phyloP scores from a whole-genome alignment of 2,888 invertebrate species.

The Hirtodrosophila confusa region DNA sequence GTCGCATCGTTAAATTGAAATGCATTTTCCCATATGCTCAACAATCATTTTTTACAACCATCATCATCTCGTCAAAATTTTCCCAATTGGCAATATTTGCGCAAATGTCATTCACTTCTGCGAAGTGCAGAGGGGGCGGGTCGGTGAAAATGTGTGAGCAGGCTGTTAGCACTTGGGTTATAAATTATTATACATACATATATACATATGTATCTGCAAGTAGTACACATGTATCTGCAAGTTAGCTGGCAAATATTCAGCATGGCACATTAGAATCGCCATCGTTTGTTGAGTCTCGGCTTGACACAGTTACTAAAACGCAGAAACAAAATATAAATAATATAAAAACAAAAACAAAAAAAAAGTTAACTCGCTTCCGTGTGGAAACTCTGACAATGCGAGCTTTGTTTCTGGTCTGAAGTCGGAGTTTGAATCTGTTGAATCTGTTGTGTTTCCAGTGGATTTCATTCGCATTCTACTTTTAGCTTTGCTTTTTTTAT shows the following conservation, averaged over 20 bases:
- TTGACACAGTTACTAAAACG: slow-evolving; percentile 44
- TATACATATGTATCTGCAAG: slow-evolving; percentile 6
- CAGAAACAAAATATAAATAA: slow-evolving; percentile 3
- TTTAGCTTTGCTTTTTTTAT: slow-evolving; percentile 17
- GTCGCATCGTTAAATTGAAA: slow-evolving; percentile 38
- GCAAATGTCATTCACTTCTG: slow-evolving; percentile 67
- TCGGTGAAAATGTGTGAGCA: slow-evolving; percentile 20
- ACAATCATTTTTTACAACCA: slow-evolving; percentile 24
- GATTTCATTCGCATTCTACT: slow-evolving; percentile 29
- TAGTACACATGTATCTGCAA: slow-evolving; percentile 19
- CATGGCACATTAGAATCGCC: slow-evolving; percentile 31
- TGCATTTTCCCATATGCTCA: slow-evolving; percentile 46
- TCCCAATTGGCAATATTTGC: slow-evolving; percentile 48
- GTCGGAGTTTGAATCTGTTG: slow-evolving; percentile 34
- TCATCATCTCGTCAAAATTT: slow-evolving; percentile 13
- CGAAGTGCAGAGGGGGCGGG: background rate
- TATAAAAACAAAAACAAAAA: slow-evolving; percentile 9
- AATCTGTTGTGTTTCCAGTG: slow-evolving; percentile 11
- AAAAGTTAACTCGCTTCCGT: slow-evolving; percentile 53
- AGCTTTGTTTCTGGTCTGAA: slow-evolving; percentile 45
- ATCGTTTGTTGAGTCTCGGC: slow-evolving; percentile 27
- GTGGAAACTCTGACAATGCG: slow-evolving; percentile 35
- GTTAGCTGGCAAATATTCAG: slow-evolving; percentile 44
- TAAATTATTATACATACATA: slow-evolving; percentile 16
- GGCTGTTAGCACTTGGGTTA: slow-evolving; percentile 53